phyloP scores from a whole-genome alignment of 2,888 invertebrate species.

The Cheilosia soror region DNA sequence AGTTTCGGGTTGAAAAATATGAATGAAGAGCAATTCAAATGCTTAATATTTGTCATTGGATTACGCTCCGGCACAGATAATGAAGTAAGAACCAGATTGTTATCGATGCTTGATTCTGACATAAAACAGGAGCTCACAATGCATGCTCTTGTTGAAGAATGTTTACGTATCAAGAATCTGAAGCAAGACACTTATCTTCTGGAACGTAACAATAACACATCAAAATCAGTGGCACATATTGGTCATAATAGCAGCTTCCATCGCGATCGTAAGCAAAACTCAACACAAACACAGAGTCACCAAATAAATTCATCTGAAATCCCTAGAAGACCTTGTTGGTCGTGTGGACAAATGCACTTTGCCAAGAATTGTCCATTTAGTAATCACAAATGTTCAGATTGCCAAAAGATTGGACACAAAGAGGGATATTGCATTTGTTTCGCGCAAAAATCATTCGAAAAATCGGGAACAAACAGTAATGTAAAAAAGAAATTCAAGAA shows the following conservation, averaged over 20 bases:
- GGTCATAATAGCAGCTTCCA: not conserved
- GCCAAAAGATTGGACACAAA: slow-evolving; percentile 11
- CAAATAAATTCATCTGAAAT: too few species aligned
- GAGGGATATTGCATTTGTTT: slow-evolving; percentile 2
- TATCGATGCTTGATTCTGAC: slow-evolving; percentile 1
- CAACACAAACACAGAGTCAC: too few species aligned
- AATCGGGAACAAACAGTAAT: too few species aligned
- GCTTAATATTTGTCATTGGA: not conserved
- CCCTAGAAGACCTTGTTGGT: too few species aligned
- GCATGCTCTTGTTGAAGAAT: not conserved
- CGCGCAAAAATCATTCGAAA: not conserved
- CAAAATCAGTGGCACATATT: not conserved
- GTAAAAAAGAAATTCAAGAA: too few species aligned
- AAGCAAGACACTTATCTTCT: slow-evolving; percentile 2
- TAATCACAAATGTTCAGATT: not conserved
- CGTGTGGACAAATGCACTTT: too few species aligned
- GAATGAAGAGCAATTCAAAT: slow-evolving; percentile 4
- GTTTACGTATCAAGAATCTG: not conserved
- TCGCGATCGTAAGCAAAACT: too few species aligned
- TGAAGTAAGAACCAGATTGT: not conserved
- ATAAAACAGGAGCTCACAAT: not conserved
- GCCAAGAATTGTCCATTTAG: too few species aligned
- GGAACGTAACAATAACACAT: not conserved
- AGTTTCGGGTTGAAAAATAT: not conserved
- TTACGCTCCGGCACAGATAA: not conserved